Evolutionary conservation across 2,797 vertebrate genomes (phyloP).

Genomic region (Carduelis carduelis): DNA sequence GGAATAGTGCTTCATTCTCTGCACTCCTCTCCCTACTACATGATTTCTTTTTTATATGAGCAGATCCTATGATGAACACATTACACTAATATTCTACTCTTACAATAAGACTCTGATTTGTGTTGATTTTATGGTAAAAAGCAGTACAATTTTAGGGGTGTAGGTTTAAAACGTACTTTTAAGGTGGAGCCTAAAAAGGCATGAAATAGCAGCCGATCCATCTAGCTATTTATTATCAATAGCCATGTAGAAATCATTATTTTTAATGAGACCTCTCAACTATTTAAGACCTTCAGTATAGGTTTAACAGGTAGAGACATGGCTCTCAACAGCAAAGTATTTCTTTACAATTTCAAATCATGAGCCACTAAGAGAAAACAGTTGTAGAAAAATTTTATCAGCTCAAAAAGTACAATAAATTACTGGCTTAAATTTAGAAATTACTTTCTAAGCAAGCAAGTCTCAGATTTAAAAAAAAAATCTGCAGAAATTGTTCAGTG

Average conservation of each 20-base stretch:
- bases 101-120: not conserved
- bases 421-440: conserved; percentile 6
- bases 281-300: not conserved
- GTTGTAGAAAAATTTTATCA: conserved; percentile 5
- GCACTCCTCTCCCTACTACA: not conserved
- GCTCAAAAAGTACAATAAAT: conserved; percentile 3
- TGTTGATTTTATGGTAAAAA: conserved; percentile 8
- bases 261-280: not conserved
- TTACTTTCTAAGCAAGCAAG: not conserved
- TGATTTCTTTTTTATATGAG: not conserved
- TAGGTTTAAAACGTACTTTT: not conserved
- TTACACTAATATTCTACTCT: not conserved
- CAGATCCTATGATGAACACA: not conserved
- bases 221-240: not conserved
- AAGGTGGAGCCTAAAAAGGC: not conserved
- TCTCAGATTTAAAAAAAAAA: not conserved
- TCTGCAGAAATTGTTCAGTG: conserved; percentile 12
- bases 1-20: not conserved
- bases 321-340: not conserved
- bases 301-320: not conserved
- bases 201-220: not conserved
- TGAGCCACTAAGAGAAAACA: not conserved
- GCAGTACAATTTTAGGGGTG: not conserved
- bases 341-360: not conserved
- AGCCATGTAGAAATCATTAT: not conserved